Evolutionary conservation across 2,113 vertebrate species (phyloP).

Genomic region (Phalacrocorax aristotelis): DNA sequence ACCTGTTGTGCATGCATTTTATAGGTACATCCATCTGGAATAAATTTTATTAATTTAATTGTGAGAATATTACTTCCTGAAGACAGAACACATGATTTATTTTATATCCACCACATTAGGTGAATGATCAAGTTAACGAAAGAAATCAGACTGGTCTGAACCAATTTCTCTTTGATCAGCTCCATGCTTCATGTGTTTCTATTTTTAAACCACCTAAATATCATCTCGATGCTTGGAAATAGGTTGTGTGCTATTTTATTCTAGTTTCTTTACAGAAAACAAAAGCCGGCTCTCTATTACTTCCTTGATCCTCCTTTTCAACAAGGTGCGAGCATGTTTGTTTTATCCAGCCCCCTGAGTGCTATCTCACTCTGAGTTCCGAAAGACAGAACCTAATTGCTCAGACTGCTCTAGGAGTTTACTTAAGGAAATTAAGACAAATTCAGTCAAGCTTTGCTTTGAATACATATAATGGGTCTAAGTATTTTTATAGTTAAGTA

Average conservation of each 20-base stretch:
- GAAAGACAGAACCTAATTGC: not conserved
- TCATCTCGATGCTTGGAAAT: not conserved
- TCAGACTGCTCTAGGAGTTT: not conserved
- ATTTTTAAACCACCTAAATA: not conserved
- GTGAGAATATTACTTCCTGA: not conserved
- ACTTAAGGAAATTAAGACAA: not conserved
- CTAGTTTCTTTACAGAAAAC: too few species aligned
- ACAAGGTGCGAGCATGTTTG: not conserved
- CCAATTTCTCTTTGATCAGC: not conserved
- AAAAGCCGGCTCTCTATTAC: not conserved
- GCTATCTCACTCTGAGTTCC: not conserved
- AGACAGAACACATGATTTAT: not conserved
- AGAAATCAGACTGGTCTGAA: not conserved
- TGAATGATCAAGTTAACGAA: not conserved
- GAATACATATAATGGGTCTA: not conserved
- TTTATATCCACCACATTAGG: not conserved
- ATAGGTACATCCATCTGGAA: slow-evolving; percentile 8
- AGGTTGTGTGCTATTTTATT: not conserved
- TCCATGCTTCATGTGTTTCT: not conserved
- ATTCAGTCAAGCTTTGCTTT: not conserved
- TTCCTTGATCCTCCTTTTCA: not conserved
- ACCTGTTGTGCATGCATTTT: not conserved
- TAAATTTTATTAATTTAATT: not conserved
- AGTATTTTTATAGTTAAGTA: not conserved
- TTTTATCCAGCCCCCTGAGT: not conserved